Evolutionary conservation across 2,113 vertebrate species (phyloP), one percentile per base, ranked within the genome.

Genomic region (Prionailurus viverrinus): DNA sequence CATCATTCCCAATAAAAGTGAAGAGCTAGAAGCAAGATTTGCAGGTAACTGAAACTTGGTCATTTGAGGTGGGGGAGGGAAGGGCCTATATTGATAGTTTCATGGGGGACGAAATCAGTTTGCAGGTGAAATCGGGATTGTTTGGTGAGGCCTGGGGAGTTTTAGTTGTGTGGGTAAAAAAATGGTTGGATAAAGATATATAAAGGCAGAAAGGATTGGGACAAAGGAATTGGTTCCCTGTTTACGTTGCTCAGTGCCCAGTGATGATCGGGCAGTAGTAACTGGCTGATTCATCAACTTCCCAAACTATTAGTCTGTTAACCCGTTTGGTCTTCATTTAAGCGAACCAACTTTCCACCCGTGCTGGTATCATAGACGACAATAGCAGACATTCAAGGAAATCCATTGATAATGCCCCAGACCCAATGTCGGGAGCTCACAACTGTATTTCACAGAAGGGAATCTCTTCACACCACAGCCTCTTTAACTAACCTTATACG

Each of bases 1-100:
- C 98, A 99, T 99, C 21, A 99, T 99, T 96, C 99, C 99, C 97
- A 99, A 99, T 98, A 99, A 99, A 99, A 99, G 99, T 16, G 99
- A 99, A 98, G 99, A 99, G 94, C 99, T 99, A 93, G 99, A 99
- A 98, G 99, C 99, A 90, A 99, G 99, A 97, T 99, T 99, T 98
- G 99, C 99, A 99, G 99, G 99, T 99, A 98, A 99, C 3, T 94
- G 90, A 87, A 91, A 23, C 39, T 31, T 61, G 92, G 41, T 92
- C 11, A 0, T 27, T 0, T 0, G 58, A 25, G 36, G 41, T n/a
- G 0, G 8, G 74, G 53, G 41, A 16, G 51, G 74, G 79, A 33
- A 55, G 71, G 41, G 39, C 9, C 65, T 19, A 0, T n/a, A 18
- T 15, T 18, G 8, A 45, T 61, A 18, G 65, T 41, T 7, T 80